phyloP scores from a whole-genome alignment of 2,888 invertebrate species.

The Torymus aiolomorphi region DNA sequence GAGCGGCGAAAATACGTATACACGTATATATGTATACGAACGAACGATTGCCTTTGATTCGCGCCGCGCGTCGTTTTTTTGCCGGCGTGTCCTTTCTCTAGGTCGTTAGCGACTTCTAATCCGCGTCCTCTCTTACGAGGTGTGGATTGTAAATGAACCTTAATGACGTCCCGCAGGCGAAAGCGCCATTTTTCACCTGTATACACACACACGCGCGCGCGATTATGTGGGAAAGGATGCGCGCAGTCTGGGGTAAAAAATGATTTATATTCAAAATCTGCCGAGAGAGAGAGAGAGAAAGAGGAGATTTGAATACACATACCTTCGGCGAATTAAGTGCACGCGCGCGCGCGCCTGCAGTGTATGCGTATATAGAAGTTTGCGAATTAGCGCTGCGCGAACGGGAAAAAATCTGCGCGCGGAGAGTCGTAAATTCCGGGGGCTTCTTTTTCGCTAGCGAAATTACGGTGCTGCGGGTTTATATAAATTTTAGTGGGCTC shows the following conservation, averaged over 20 bases:
- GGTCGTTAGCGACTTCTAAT: conserved; percentile 71
- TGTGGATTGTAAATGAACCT: conserved; percentile 73
- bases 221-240: background rate
- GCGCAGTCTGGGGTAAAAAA: conserved; percentile 21
- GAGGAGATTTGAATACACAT: conserved; percentile 10
- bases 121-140: conserved; percentile 69
- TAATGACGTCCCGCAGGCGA: conserved; percentile 67
- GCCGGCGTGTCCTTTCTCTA: conserved; percentile 63
- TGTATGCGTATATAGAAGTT: background rate
- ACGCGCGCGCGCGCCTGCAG: background rate
- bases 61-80: conserved; percentile 66
- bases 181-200: conserved; percentile 68
- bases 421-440: conserved; percentile 5
- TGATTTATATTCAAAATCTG: conserved; percentile 30
- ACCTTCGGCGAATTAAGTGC: conserved; percentile 22
- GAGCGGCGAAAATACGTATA: conserved; percentile 65
- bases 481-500: too few relatives aligned
- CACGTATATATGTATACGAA: conserved; percentile 59
- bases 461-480: background rate
- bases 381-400: background rate
- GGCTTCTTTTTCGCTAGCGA: background rate
- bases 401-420: background rate
- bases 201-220: conserved; percentile 28
- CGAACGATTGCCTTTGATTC: conserved; percentile 65
- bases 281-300: too few relatives aligned